Evolutionary conservation across 2,888 invertebrate species (phyloP), one percentile per base, ranked within the genome.

Genomic region (Tenthredo amoena): DNA sequence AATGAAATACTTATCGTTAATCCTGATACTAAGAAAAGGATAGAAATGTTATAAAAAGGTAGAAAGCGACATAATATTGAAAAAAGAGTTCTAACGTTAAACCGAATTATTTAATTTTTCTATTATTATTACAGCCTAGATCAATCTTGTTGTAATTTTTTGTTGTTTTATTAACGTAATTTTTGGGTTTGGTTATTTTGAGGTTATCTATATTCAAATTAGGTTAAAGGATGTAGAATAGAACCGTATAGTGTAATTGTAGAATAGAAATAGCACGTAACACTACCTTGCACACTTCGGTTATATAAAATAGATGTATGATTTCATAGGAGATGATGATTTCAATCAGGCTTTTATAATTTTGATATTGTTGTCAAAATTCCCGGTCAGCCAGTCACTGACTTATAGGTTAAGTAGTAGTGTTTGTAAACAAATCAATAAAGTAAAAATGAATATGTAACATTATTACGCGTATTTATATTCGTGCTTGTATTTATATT

Each of bases 371-470:
- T 55, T 31, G 47, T 31, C 26, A 18, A 58, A 40, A 62, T 10
- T 12, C 10, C 62, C 21, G 58, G 58, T 50, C 7, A 40, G 37
- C n/a, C 15, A 58, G 18, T 34, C 6, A n/a, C 34, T 37, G n/a
- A 62, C 31, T 68, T 65, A 68, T 68, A 83, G 82, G 83, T 83
- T 83, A 83, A 31, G 68, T 68, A 34, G 15, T 31, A 34, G 47
- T 83, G 83, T 83, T 83, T 83, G 71, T 71, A 83, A 83, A 83
- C 83, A 83, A 68, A 71, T 83, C 83, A 47, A 83, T 81, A 81
- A 68, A 58, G 37, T 34, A 26, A 79, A 55, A 9, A 26, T 55
- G 18, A 55, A 62, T 62, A 26, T 62, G 26, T n/a, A n/a, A 74
- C n/a, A 74, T 43, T 71, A 18, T 15, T 9, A 68, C 31, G 34